These are phyloP conservation scores for Papilio machaon DNA, from an alignment of 1,140 invertebrate genomes.

Conservation along the genomic window DNA sequence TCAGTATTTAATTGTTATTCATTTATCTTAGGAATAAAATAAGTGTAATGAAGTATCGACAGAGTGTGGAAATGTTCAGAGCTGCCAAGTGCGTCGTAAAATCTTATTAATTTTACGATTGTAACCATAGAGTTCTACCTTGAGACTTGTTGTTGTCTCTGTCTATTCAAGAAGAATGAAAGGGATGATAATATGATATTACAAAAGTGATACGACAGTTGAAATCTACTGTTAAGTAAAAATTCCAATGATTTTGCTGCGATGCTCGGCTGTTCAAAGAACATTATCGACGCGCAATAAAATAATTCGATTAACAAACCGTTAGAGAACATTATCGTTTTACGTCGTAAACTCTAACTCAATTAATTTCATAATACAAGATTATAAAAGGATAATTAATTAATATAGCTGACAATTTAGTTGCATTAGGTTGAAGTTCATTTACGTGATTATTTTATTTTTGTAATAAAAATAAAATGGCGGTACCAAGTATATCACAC, in stretches of 20 bases:
- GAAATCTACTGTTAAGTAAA: neutral
- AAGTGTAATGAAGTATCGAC: neutral
- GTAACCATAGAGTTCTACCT: neutral
- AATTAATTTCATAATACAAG: constrained; percentile 27
- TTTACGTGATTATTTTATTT: neutral
- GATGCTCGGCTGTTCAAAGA: neutral
- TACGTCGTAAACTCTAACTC: constrained; percentile 16
- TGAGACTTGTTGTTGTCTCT: no score
- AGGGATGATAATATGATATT: neutral
- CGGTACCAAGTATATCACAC: no score
- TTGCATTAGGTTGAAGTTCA: neutral
- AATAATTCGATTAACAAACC: constrained; percentile 33
- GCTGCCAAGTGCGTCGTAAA: constrained; percentile 16
- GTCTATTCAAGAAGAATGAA: no score
- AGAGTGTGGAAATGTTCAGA: constrained; percentile 21
- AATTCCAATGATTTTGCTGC: constrained; percentile 4
- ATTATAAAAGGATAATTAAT: constrained; percentile 10
- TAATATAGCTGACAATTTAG: constrained; percentile 22
- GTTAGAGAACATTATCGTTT: constrained; percentile 30
- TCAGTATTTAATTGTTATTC: constrained; percentile 16
- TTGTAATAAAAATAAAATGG: neutral
- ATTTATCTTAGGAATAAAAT: neutral
- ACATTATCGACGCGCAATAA: constrained; percentile 25
- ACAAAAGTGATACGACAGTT: neutral
- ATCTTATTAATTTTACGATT: constrained; percentile 20